Evolutionary conservation across 1,140 invertebrate genomes (phyloP).

Genomic region (Antheraea pernyi): DNA sequence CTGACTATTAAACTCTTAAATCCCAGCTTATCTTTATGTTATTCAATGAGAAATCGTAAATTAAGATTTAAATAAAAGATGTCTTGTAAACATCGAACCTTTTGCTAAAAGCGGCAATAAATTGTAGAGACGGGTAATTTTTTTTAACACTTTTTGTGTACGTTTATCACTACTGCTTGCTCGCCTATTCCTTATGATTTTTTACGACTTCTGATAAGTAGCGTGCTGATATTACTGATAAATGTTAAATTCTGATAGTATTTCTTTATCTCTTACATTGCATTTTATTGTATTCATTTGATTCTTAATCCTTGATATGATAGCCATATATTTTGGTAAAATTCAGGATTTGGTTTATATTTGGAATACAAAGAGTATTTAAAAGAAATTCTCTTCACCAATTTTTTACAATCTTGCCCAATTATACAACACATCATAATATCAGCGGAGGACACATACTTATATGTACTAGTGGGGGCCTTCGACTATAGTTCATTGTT

Average conservation of each 20-base stretch:
- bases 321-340: too few species aligned
- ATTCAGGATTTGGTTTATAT: too few species aligned
- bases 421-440: too few species aligned
- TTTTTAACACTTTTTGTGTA: conserved; percentile 39
- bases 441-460: too few species aligned
- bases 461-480: too few species aligned
- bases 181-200: conserved; percentile 26
- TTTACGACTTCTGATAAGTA: conserved; percentile 19
- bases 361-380: too few species aligned
- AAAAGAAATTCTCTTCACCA: too few species aligned
- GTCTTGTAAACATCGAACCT: conserved; percentile 68
- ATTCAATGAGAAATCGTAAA: conserved; percentile 59
- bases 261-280: not conserved
- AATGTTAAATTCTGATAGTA: not conserved
- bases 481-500: too few species aligned
- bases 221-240: conserved; percentile 1
- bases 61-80: conserved; percentile 69
- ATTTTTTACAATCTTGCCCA: too few species aligned
- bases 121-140: conserved; percentile 46
- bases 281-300: not conserved
- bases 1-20: conserved; percentile 34
- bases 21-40: conserved; percentile 49
- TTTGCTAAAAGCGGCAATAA: conserved; percentile 70
- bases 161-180: conserved; percentile 38
- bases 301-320: too few species aligned